Evolutionary conservation across 2,797 vertebrate species (phyloP).

Genomic region (Ammospiza maritima): DNA sequence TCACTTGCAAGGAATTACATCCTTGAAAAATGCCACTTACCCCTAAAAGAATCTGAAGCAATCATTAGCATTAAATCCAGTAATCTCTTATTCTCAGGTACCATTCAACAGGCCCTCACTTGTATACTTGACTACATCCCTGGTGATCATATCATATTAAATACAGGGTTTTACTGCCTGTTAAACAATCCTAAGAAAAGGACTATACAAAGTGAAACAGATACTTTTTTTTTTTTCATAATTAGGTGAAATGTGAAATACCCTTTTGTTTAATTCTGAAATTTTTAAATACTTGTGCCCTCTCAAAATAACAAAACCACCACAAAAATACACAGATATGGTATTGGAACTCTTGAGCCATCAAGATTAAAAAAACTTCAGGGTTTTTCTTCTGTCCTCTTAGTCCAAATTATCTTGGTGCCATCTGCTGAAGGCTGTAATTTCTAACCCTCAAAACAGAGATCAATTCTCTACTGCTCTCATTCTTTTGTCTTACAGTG

Average conservation of each 20-base stretch:
- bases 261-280: neutral
- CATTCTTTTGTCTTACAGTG: neutral
- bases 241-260: neutral
- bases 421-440: neutral
- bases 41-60: neutral
- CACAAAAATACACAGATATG: neutral
- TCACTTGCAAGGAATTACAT: neutral
- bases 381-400: neutral
- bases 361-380: neutral
- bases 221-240: neutral
- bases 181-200: neutral
- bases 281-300: neutral
- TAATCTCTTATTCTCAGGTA: neutral
- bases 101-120: neutral
- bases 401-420: neutral
- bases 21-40: neutral
- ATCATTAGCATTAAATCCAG: neutral
- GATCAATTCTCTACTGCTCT: neutral
- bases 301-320: neutral
- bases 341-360: neutral
- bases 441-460: neutral
- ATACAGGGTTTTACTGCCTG: neutral
- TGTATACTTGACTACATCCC: neutral
- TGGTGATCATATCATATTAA: neutral
- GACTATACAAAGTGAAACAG: neutral